These are phyloP conservation scores for Podarcis siculus DNA, from an alignment of 2,797 vertebrate genomes.

Conservation along the genomic window DNA sequence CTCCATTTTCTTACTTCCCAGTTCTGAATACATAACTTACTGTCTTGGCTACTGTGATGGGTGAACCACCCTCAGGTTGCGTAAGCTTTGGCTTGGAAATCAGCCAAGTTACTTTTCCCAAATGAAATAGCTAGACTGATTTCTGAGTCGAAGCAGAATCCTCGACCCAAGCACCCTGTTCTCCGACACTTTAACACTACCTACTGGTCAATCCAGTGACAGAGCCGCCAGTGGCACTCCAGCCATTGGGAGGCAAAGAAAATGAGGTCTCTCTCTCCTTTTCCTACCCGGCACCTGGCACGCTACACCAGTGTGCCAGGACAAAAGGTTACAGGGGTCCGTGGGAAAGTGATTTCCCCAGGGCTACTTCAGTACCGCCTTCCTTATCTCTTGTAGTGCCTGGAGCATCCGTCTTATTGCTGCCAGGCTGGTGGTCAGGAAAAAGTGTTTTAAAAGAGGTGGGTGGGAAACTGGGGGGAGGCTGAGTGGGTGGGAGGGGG, in stretches of 20 bases:
- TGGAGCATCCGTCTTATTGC: background rate
- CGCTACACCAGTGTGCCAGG: background rate
- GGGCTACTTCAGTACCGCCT: background rate
- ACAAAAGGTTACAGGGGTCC: background rate
- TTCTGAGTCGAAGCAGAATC: background rate
- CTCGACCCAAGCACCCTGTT: background rate
- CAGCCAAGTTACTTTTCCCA: background rate
- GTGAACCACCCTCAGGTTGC: background rate
- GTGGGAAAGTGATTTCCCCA: background rate
- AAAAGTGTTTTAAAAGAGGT: background rate
- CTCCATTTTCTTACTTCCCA: background rate
- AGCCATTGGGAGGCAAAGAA: background rate
- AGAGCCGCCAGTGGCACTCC: too few species aligned
- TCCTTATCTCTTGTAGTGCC: background rate
- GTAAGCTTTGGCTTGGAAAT: background rate
- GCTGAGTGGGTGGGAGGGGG: background rate
- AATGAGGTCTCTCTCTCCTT: background rate
- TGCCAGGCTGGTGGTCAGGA: background rate
- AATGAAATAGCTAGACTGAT: background rate
- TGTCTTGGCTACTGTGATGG: background rate
- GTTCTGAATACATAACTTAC: rapidly evolving
- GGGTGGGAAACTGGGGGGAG: background rate
- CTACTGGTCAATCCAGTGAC: background rate
- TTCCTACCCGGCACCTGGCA: background rate
- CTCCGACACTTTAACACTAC: too few species aligned